Evolutionary conservation across 2,888 invertebrate genomes (phyloP), one percentile per base, ranked within the genome.

Genomic region (Eugnorisma glareosa): DNA sequence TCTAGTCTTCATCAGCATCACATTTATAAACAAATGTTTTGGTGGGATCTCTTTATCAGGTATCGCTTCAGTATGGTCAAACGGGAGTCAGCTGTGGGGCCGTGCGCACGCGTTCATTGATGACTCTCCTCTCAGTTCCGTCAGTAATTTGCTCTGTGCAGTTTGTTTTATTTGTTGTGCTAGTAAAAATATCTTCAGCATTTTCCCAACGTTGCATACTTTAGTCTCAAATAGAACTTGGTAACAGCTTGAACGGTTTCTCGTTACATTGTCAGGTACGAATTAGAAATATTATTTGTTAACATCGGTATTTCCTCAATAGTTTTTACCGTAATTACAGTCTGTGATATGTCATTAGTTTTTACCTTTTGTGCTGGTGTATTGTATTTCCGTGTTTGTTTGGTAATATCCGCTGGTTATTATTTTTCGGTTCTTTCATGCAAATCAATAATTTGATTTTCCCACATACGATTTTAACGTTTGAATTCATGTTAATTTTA

Each of bases 31-130:
- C 82, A 66, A 67, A 70, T 82, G 70, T 81, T 81, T 81, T 77
- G 70, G 67, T 71, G 35, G 77, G 48, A 88, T 89, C 86, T 83
- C 71, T 77, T 89, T 91, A 91, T 92, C 90, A 88, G 75, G 75
- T 88, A 89, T 88, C 79, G 76, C 77, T 87, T 86, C 66, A 85
- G 77, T 82, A 84, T 88, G 79, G 79, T 91, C 89, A 92, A 88
- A 90, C 87, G 79, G 86, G 82, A 84, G 84, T 81, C 79, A 86
- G 83, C 82, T 84, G 79, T 86, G 77, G 72, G 81, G 73, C 76
- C 81, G 90, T 85, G 82, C 86, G 85, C 89, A 90, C 90, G 91
- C 86, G 84, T 87, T 75, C 74, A 61, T 82, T 75, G n/a, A 76
- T 85, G 54, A 75, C 63, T 72, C 63, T 72, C 35, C 51, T 73